A percentile compares a stretch with the other conserved stretches of the same genome.
Conservation (phyloP, 2,797 vertebrate species). For the Selene dorsalis region DNA sequence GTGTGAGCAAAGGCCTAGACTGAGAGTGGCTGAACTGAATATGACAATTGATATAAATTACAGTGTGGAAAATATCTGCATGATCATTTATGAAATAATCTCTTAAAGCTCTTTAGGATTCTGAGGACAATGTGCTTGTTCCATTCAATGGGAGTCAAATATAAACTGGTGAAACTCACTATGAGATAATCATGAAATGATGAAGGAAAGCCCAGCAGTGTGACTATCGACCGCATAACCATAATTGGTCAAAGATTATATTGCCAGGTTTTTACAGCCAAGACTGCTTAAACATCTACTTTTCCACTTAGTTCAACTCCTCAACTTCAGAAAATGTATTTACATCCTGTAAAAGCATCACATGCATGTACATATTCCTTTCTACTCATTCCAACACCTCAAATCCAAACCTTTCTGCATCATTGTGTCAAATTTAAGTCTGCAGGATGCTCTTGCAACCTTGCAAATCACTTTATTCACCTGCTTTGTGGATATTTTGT, state of each 20-base stretch:
- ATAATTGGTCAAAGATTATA: not conserved
- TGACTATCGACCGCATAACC: not conserved
- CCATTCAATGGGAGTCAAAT: not conserved
- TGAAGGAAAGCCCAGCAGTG: not conserved
- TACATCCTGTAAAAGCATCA: not conserved
- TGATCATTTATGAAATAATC: not conserved
- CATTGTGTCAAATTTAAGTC: slow-evolving; percentile 5
- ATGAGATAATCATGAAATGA: not conserved
- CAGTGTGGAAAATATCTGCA: not conserved
- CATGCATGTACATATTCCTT: not conserved
- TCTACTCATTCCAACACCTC: not conserved
- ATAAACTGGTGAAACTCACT: no score
- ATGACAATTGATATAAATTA: not conserved
- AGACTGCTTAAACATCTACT: not conserved
- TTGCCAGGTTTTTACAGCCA: not conserved
- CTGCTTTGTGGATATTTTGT: not conserved
- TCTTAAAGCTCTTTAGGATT: not conserved
- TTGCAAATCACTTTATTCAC: not conserved
- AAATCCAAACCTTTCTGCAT: not conserved
- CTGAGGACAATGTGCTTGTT: not conserved
- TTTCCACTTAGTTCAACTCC: not conserved
- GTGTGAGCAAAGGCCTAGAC: not conserved
- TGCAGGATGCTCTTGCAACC: not conserved
- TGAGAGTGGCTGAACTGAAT: not conserved
- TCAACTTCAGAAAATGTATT: not conserved